Conservation (phyloP, 2,888 invertebrate genomes). For the Philopedon plagiatum region DNA sequence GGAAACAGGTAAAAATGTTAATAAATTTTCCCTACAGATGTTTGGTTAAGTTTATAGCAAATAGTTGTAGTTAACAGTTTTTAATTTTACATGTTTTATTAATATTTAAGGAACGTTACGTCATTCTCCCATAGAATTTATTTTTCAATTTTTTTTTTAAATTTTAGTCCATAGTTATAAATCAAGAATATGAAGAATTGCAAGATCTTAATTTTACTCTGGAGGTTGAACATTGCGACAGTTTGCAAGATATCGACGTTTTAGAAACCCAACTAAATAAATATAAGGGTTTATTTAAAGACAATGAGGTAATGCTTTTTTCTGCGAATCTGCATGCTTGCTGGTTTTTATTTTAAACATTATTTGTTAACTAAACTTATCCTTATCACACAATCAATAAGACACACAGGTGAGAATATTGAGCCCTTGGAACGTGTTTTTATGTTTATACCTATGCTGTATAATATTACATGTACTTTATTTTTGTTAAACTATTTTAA, state of each 20-base stretch:
- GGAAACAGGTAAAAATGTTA: constrained; percentile 49
- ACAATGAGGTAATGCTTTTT: constrained; percentile 59
- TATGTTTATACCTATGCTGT: too few species aligned
- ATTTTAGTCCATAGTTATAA: constrained; percentile 29
- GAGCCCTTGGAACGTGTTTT: too few species aligned
- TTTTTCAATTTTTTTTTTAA: neutral
- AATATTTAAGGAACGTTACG: too few species aligned
- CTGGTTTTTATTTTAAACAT: neutral
- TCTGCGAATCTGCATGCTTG: constrained; percentile 12
- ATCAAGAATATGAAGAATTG: constrained; percentile 53
- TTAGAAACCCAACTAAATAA: constrained; percentile 63
- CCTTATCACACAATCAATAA: too few species aligned
- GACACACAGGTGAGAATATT: too few species aligned
- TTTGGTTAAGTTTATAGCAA: too few species aligned
- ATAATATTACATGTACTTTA: too few species aligned
- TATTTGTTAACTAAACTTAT: too few species aligned
- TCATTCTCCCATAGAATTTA: neutral
- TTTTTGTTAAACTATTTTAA: too few species aligned
- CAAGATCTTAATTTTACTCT: constrained; percentile 64
- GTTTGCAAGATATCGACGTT: constrained; percentile 63
- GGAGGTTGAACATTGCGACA: constrained; percentile 65
- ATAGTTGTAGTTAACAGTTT: too few species aligned
- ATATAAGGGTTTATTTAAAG: constrained; percentile 61
- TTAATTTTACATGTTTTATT: too few species aligned
- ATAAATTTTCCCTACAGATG: too few species aligned